Conservation (phyloP, 2,113 vertebrate genomes). For the western clawed frog (Xenopus tropicalis) region DNA sequence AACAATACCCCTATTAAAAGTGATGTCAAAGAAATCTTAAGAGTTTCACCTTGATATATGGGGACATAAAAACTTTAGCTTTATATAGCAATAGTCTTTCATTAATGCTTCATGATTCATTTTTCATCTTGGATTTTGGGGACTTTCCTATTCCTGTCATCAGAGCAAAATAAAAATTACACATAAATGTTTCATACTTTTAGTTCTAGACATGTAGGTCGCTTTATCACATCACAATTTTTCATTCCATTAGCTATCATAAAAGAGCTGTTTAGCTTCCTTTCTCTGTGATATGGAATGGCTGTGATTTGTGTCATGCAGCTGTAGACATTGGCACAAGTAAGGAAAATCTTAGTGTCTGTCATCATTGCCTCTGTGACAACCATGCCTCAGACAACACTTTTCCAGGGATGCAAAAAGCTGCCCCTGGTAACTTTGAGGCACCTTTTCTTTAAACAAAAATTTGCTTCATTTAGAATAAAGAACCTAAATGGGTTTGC, state of each 20-base stretch:
- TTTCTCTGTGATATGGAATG: constrained; percentile 1
- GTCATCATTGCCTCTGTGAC: neutral
- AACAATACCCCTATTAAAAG: constrained; percentile 54
- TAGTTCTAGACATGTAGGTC: constrained; percentile 35
- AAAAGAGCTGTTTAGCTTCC: constrained; percentile 15
- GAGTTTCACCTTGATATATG: constrained; percentile 59
- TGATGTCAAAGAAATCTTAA: constrained; percentile 55
- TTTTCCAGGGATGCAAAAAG: no score
- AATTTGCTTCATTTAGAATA: no score
- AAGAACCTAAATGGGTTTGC: no score
- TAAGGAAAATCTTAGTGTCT: neutral
- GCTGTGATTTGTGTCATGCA: constrained; percentile 28
- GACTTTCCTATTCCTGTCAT: constrained; percentile 25
- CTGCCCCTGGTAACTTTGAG: no score
- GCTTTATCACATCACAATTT: constrained; percentile 31
- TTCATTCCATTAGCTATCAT: constrained; percentile 24
- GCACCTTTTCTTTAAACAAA: no score
- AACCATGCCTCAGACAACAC: no score
- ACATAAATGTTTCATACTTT: constrained; percentile 34
- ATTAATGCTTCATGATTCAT: constrained; percentile 56
- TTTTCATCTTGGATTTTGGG: constrained; percentile 51
- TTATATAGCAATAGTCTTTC: constrained; percentile 55
- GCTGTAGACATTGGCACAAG: neutral
- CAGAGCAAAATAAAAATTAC: constrained; percentile 14
- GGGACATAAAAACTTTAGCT: constrained; percentile 59